phyloP scores from a whole-genome alignment of 2,113 vertebrate genomes.

The Panthera leo region DNA sequence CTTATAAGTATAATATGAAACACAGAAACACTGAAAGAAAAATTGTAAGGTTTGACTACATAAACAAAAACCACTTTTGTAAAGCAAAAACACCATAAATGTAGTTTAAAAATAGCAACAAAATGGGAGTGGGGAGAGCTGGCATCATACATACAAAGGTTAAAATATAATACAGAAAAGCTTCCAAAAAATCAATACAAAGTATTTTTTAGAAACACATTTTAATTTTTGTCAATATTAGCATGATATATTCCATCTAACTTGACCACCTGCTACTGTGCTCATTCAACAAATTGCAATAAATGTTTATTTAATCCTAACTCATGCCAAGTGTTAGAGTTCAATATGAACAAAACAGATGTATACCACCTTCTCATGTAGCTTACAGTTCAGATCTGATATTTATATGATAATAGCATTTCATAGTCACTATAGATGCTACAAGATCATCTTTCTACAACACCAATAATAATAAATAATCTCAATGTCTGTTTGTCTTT shows the following conservation, averaged over 20 bases:
- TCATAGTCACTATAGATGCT: not conserved
- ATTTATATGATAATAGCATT: not conserved
- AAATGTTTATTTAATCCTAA: slow-evolving; percentile 6
- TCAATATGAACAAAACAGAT: not conserved
- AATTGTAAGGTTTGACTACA: not conserved
- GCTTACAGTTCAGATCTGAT: not conserved
- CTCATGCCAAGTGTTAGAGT: not conserved
- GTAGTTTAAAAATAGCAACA: not conserved
- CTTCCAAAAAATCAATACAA: not conserved
- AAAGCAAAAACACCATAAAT: not conserved
- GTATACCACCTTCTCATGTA: not conserved
- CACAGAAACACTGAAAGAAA: not conserved
- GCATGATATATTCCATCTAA: not conserved
- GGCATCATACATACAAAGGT: not conserved
- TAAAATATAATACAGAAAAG: not conserved
- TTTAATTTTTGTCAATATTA: not conserved
- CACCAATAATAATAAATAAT: not conserved
- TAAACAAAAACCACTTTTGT: not conserved
- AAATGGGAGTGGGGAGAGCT: not conserved
- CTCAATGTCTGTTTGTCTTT: not conserved
- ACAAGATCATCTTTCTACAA: not conserved
- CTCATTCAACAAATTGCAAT: not conserved
- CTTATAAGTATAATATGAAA: not conserved
- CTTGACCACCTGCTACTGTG: not conserved
- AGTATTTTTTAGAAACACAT: not conserved